Conservation (phyloP, 1,140 invertebrate species). For the Steinernema khuongi region DNA sequence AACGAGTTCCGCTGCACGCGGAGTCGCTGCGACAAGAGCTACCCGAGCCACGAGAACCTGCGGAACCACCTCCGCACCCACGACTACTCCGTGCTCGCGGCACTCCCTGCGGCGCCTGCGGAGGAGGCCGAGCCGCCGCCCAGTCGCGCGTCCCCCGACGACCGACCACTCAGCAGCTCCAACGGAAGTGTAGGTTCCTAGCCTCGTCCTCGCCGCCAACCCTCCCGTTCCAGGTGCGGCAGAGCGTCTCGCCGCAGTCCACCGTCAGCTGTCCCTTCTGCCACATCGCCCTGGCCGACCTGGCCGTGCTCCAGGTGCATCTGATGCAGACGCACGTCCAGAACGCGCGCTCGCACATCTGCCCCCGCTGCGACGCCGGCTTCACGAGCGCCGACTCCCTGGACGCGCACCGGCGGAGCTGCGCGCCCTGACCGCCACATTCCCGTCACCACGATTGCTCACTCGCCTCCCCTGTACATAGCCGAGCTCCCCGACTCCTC, state of each 20-base stretch:
- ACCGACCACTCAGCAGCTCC: not conserved
- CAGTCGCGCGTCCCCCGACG: not conserved
- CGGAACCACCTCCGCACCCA: slow-evolving; percentile 31
- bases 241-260: not conserved
- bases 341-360: not conserved
- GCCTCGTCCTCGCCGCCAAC: not conserved
- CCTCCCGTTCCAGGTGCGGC: not conserved
- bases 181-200: not conserved
- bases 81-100: slow-evolving; percentile 5
- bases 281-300: not conserved
- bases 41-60: slow-evolving; percentile 32
- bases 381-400: not conserved
- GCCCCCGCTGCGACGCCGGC: not conserved
- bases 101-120: too few species aligned
- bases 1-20: slow-evolving; percentile 32
- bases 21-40: slow-evolving; percentile 31
- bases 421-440: not conserved
- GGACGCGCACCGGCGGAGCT: not conserved
- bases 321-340: not conserved
- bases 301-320: not conserved
- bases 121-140: not conserved
- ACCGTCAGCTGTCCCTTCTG: not conserved
- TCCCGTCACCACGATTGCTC: not conserved
- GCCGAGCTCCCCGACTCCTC: too few species aligned
- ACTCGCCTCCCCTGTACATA: too few species aligned